A percentile compares a stretch with the other conserved stretches of the same genome.
These are phyloP conservation scores for Pseudopipra pipra DNA, from an alignment of 2,113 vertebrate genomes.

Conservation along the genomic window DNA sequence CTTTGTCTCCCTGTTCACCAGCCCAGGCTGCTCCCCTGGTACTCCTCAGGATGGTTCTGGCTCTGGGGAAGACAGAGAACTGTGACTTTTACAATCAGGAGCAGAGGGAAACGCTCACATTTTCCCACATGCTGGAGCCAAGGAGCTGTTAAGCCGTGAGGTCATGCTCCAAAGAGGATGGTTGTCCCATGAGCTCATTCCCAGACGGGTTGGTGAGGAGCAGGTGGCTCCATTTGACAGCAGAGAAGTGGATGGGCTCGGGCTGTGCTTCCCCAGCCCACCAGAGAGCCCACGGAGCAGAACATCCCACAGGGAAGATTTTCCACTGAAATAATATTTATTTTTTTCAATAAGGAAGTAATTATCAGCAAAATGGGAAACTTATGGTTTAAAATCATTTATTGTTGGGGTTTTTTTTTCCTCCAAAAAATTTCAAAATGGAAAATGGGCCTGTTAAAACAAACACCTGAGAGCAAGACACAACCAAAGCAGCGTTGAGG, in stretches of 20 bases:
- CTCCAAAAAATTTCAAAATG: neutral
- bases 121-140: constrained; percentile 6
- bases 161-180: neutral
- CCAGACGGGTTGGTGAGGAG: accelerated
- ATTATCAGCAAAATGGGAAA: neutral
- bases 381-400: neutral
- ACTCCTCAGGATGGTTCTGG: neutral
- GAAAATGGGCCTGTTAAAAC: neutral
- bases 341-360: neutral
- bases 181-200: neutral
- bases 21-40: neutral
- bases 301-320: neutral
- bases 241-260: accelerated
- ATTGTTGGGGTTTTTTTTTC: accelerated
- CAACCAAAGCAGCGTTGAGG: neutral
- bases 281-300: neutral
- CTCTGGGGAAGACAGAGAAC: neutral
- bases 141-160: neutral
- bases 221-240: neutral
- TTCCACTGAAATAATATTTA: neutral
- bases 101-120: neutral
- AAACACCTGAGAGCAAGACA: neutral
- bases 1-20: neutral
- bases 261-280: neutral
- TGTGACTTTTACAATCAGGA: neutral